Base-by-base conservation (phyloP, 2,113 vertebrate species). In the Eidolon helvum region DNA sequence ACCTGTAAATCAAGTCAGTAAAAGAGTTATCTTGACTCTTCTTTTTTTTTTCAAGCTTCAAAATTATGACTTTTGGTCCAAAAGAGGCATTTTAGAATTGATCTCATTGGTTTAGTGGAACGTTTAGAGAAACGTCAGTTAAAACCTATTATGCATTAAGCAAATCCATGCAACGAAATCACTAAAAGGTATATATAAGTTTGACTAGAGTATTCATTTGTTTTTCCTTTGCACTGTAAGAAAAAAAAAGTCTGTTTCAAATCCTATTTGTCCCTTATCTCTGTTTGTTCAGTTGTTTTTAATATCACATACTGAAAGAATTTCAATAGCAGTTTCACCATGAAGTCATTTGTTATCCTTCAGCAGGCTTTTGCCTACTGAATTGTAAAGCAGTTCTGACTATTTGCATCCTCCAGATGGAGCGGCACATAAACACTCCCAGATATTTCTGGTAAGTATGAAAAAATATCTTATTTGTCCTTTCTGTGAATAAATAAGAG, bases 281-380 rank as follows among this genome's bases (percentile, higher is more conserved):
- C 99, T 99, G 99, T 99, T 99, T 99, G 99, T 99, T 99, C 99
- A 99, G 99, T 99, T 99, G 99, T 99, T 99, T 99, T 99, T 99
- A 99, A 99, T 99, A 99, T 99, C 99, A 99, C 99, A 99, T 99
- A 99, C 99, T 99, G 99, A 99, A 99, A 99, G 99, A 99, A 99
- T 99, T 99, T 99, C 99, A 99, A 99, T 99, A 99, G 99, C 99
- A 99, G 99, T 99, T 99, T 99, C 99, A 99, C 99, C 99, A 99
- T 99, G 99, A 99, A 99, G 99, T 99, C 99, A 99, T 99, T 99
- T 99, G 99, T 99, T 99, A 99, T 99, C 99, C 99, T 99, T 99
- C 99, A 99, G 99, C 99, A 98, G 99, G 99, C 99, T 99, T 99
- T 99, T 98, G 99, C 99, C 99, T 99, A 98, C 99, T 99, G 99